Base-by-base conservation (phyloP, 2,113 vertebrate species). In the Clupea harengus region DNA sequence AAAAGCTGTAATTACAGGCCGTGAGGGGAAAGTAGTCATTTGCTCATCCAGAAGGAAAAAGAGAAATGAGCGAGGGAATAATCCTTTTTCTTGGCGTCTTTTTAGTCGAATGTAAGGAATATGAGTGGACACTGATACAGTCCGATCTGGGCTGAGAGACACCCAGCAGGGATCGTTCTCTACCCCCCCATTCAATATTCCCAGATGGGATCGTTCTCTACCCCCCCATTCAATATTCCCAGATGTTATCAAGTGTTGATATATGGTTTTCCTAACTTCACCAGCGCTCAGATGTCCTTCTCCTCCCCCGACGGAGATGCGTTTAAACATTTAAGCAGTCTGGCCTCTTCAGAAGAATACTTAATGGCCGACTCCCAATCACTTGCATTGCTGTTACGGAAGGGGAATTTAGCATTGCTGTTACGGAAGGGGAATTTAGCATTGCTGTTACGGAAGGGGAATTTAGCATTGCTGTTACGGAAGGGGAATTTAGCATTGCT, bases 1-100 rank as follows among this genome's bases (percentile, higher is more conserved):
- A 86, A 89, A 89, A 84, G 75, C 22, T 57, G 84, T 87, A 89
- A 89, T 89, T 86, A 89, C 49, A 89, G 83, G 45, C 83, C 85
- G 64, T 49, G 72, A 85, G 72, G 57, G 81, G 10, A 57, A 25
- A 50, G 57, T 78, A 82, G 83, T 86, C 83, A 84, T 85, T 88
- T 83, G 84, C 83, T 64, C 83, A 85, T 86, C 57, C 85, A 89
- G 64, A 28, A 7, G n/a, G 64, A 11, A 72, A 72, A 72, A 72
- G 13, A 28, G 8, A n/a, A 72, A n/a, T 4, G 52, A 72, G 64
- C n/a, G 1, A 72, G n/a, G 64, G 64, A 72, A 10, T 25, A n/a
- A 72, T n/a, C 64, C 25, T 72, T 18, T 57, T 57, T 57, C 20
- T 57, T 20, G 52, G 52, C 17, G 15, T 57, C 52, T 72, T 72